A percentile compares a stretch with the other conserved stretches of the same genome.
Evolutionary conservation across 2,113 vertebrate genomes (phyloP).

Genomic region (Bungarus multicinctus): DNA sequence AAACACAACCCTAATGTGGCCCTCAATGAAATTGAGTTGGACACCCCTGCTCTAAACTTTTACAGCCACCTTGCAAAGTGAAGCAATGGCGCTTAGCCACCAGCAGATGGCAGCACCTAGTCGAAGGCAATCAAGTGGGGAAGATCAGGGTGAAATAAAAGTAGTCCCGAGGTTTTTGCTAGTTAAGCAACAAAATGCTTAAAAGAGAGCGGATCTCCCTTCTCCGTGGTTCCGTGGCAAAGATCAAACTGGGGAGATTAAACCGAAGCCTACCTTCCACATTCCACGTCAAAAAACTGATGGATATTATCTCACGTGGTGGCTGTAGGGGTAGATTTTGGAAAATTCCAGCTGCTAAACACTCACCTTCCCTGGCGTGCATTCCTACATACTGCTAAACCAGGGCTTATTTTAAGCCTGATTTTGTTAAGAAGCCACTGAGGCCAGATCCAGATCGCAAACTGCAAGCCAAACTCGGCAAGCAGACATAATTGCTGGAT

Average conservation of each 20-base stretch:
- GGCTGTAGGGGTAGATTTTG: background rate
- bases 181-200: accelerated
- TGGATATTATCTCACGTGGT: background rate
- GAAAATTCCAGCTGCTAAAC: background rate
- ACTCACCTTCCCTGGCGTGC: background rate
- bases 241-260: background rate
- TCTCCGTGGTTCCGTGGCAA: background rate
- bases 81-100: constrained; percentile 31
- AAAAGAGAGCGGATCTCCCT: background rate
- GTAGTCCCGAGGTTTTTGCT: background rate
- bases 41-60: no score
- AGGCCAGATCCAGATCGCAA: background rate
- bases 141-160: background rate
- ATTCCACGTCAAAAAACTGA: no score
- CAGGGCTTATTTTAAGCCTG: background rate
- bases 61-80: no score
- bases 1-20: background rate
- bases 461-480: background rate
- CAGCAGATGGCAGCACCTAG: constrained; percentile 65
- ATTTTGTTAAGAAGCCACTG: background rate
- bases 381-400: background rate
- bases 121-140: constrained; percentile 29
- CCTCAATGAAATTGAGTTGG: no score
- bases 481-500: background rate
- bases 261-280: accelerated